Conservation (phyloP, 2,888 invertebrate genomes). For the Stictocephala bisonia region DNA sequence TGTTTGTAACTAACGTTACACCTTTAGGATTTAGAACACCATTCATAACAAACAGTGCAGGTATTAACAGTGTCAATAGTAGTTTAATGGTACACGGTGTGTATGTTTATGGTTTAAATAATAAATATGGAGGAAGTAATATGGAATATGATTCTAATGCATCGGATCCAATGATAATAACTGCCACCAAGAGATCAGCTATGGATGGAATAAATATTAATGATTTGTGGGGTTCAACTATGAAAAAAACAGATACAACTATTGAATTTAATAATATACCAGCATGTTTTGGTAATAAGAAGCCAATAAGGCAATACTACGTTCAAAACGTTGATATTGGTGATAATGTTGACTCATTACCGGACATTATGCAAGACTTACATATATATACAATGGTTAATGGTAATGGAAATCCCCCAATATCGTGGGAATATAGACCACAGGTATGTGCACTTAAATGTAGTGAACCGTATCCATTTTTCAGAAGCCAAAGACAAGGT, state of each 20-base stretch:
- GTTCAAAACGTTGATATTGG: neutral
- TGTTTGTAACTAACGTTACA: neutral
- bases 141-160: neutral
- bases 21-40: constrained; percentile 9
- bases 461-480: constrained; percentile 6
- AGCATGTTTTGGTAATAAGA: constrained; percentile 8
- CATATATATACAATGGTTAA: constrained; percentile 6
- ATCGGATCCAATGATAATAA: neutral
- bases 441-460: neutral
- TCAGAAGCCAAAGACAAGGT: too few species aligned
- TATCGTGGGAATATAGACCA: constrained; percentile 14
- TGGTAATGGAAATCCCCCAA: neutral
- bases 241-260: neutral
- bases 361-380: constrained; percentile 10
- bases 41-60: constrained; percentile 6
- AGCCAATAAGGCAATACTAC: neutral
- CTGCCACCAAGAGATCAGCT: neutral
- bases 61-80: constrained; percentile 3
- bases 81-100: neutral
- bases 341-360: neutral
- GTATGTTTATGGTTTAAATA: constrained; percentile 11
- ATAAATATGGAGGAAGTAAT: constrained; percentile 1
- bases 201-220: neutral
- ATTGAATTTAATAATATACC: constrained; percentile 1
- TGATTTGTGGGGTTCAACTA: neutral